phyloP scores from a whole-genome alignment of 2,888 invertebrate genomes.

The Brachypalpus laphriformis region DNA sequence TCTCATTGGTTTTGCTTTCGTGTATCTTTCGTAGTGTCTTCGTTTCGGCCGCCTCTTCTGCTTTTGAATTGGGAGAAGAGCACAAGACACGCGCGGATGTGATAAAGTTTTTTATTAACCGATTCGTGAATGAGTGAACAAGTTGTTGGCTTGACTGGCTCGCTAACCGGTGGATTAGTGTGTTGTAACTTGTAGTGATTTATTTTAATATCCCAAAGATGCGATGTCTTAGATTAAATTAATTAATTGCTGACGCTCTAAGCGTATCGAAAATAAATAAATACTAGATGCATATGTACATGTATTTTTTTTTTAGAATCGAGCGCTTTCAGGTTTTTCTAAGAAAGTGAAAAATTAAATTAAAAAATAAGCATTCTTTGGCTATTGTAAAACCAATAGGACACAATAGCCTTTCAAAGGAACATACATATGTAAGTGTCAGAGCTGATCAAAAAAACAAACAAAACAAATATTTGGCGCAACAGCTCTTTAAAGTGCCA shows the following conservation, averaged over 20 bases:
- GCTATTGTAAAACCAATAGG: too few relatives aligned
- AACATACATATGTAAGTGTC: too few relatives aligned
- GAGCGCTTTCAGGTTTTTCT: too few relatives aligned
- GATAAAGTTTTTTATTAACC: constrained; percentile 1
- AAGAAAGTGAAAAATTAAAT: too few relatives aligned
- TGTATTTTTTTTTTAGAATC: too few relatives aligned
- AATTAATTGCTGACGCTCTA: not conserved
- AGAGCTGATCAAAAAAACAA: too few relatives aligned
- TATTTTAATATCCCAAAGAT: not conserved
- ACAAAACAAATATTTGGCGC: too few relatives aligned
- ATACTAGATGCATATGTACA: too few relatives aligned
- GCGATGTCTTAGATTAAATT: constrained; percentile 1
- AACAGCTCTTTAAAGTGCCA: too few relatives aligned
- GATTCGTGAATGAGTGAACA: constrained; percentile 18
- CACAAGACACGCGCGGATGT: constrained; percentile 1
- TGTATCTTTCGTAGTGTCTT: not conserved
- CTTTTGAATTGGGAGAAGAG: not conserved
- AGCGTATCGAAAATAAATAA: not conserved
- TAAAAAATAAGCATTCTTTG: too few relatives aligned
- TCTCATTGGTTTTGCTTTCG: constrained; percentile 1
- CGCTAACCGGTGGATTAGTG: not conserved
- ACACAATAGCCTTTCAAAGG: too few relatives aligned
- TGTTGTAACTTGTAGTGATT: constrained; percentile 3
- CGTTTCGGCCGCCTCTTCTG: not conserved
- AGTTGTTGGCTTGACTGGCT: not conserved